Percentiles rank a stretch among this genome's conserved stretches.
These are phyloP conservation scores for Patella ulyssiponensis DNA, from an alignment of 2,888 invertebrate genomes.

Conservation along the genomic window DNA sequence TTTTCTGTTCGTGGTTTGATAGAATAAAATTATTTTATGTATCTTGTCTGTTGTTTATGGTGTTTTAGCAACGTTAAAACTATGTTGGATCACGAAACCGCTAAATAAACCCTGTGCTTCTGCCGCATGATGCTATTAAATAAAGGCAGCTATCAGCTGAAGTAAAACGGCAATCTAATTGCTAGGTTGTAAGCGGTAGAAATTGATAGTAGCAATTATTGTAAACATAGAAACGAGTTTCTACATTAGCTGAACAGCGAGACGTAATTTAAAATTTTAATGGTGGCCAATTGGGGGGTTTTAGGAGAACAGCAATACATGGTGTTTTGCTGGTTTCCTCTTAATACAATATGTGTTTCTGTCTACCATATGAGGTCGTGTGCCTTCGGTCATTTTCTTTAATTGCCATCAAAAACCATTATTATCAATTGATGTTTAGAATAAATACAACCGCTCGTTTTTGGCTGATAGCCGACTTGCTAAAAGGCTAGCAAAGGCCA, in stretches of 20 bases:
- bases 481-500: conserved; percentile 3
- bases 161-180: conserved; percentile 7
- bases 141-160: background rate
- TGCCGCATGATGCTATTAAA: background rate
- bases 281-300: conserved; percentile 5
- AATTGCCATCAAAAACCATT: conserved; percentile 1
- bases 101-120: no score
- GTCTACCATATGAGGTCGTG: background rate
- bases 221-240: conserved; percentile 5
- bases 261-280: background rate
- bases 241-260: conserved; percentile 4
- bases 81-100: no score
- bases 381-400: background rate
- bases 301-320: background rate
- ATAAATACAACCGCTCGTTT: background rate
- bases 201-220: background rate
- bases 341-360: background rate
- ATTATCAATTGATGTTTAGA: conserved; percentile 5
- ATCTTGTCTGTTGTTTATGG: no score
- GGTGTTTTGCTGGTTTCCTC: background rate
- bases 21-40: no score
- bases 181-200: background rate
- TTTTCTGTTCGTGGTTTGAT: no score
- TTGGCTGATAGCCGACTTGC: conserved; percentile 9
- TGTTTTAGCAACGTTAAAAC: no score